Conservation (phyloP, 2,888 invertebrate species). For the Drosophila heteroneura region DNA sequence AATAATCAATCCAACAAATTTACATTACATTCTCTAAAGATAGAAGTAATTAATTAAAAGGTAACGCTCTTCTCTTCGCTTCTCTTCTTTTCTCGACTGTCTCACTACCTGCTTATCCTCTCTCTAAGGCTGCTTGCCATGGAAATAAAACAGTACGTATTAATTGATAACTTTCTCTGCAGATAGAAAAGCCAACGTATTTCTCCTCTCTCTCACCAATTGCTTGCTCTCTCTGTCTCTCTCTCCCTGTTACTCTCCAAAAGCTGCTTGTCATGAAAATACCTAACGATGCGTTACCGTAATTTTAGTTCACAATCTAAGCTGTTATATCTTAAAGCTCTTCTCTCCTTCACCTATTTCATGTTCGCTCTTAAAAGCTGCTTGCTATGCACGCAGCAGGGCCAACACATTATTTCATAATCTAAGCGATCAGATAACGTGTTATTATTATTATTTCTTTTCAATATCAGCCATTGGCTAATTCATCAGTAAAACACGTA, state of each 20-base stretch:
- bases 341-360: not conserved
- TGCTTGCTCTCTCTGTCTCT: not conserved
- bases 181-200: not conserved
- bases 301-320: not conserved
- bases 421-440: not conserved
- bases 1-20: not conserved
- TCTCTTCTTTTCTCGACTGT: not conserved
- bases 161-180: not conserved
- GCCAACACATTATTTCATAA: not conserved
- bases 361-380: constrained; percentile 5
- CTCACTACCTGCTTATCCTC: not conserved
- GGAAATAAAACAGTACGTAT: not conserved
- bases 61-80: not conserved
- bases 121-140: not conserved
- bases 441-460: too few relatives aligned
- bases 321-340: not conserved
- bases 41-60: not conserved
- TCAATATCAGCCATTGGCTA: not conserved
- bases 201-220: not conserved
- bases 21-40: not conserved
- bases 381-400: not conserved
- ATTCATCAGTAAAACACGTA: not conserved
- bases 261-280: not conserved
- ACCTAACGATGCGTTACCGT: too few relatives aligned
- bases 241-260: not conserved